Evolutionary conservation across 1,140 invertebrate species (phyloP), one percentile per base, ranked within the genome.

Genomic region (Papilio machaon): DNA sequence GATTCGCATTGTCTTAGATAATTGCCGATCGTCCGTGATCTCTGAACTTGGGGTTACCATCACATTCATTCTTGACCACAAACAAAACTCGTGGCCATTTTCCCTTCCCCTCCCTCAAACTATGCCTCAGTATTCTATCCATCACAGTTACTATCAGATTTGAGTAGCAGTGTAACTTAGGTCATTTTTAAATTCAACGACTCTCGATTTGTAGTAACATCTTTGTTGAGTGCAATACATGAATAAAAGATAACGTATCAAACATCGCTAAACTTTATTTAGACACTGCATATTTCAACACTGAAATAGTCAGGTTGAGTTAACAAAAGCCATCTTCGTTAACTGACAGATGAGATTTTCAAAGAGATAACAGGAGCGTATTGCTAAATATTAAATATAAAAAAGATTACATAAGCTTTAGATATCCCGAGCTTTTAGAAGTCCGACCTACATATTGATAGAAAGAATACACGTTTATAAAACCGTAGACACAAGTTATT

Each of bases 21-120:
- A 84, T 85, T 85, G 82, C 78, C 77, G 79, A 70, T 77, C 49
- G 47, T 74, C 82, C 80, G 49, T 82, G 82, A 82, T 84, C 87
- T 84, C 58, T 88, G 87, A 85, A 81, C 87, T 86, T 85, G 82
- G 13, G 23, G 64, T 70, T 35, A 35, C 30, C 4, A 67, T 30
- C 58, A 23, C 58, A 23, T 60, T 60, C 23, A 43, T 43, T 43
- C 19, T 30, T 30, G 60, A 64, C 9, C 60, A 30, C 9, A 30
- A 11, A 64, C 38, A 4, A 43, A 43, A 43, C 38, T 43, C 7
- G 38, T 6, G 38, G 1, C 7, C 38, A 43, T 43, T 43, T 43
- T 43, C 38, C 2, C 38, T 43, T 7, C 38, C 7, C 38, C 38
- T 43, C 38, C 7, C 38, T 6, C 38, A 30, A 30, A 30, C 38